Conservation (phyloP, 2,888 invertebrate species). For the Scaptomyza cyrtandrae region DNA sequence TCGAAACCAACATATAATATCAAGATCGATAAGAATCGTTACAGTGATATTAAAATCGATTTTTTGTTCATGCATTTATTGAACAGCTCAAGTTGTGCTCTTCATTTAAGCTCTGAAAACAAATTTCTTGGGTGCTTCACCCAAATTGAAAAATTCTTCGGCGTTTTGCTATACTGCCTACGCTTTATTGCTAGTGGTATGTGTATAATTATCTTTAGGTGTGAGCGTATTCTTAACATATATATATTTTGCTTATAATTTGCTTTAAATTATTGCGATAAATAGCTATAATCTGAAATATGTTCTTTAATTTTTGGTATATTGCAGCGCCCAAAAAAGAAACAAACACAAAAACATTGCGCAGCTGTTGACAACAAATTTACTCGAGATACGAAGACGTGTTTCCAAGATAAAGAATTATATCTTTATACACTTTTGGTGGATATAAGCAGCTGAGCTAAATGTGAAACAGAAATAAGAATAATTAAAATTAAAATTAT, state of each 20-base stretch:
- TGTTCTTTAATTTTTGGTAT: constrained; percentile 20
- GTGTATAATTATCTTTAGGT: neutral
- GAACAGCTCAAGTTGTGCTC: neutral
- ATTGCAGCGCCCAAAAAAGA: constrained; percentile 54
- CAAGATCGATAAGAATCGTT: neutral
- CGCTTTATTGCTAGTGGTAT: neutral
- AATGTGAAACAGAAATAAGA: constrained; percentile 15
- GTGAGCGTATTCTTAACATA: neutral
- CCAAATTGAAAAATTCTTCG: neutral
- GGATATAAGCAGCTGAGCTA: constrained; percentile 19
- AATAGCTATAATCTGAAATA: constrained; percentile 40
- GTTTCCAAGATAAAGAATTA: constrained; percentile 56
- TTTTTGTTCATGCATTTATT: neutral
- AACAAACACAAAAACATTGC: constrained; percentile 13
- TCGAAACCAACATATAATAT: no score
- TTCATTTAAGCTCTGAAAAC: neutral
- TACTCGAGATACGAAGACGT: constrained; percentile 53
- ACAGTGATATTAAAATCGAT: neutral
- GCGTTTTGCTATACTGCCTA: neutral
- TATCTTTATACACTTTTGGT: constrained; percentile 23
- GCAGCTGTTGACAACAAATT: constrained; percentile 47
- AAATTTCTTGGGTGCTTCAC: neutral
- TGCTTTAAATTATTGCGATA: constrained; percentile 26
- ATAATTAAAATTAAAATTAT: neutral
- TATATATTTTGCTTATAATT: neutral